Evolutionary conservation across 2,888 invertebrate species (phyloP).

Genomic region (Diaperis boleti): DNA sequence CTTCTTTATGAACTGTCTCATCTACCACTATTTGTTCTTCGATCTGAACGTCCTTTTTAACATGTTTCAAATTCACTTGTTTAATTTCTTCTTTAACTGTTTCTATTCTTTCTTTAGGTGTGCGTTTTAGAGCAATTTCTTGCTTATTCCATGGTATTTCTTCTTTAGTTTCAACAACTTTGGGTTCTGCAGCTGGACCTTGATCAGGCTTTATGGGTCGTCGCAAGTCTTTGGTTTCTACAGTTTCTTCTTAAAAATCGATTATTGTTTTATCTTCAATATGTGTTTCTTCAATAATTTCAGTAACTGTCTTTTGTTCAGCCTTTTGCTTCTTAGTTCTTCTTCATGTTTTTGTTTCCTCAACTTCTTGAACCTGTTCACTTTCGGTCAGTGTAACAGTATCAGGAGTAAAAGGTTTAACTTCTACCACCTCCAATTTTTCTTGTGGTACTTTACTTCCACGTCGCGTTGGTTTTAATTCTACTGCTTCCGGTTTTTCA

Average conservation of each 20-base stretch:
- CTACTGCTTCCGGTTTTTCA: slow-evolving; percentile 53
- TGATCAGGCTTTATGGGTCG: slow-evolving; percentile 27
- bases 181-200: slow-evolving; percentile 22
- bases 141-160: slow-evolving; percentile 74
- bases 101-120: slow-evolving; percentile 65
- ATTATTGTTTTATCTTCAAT: slow-evolving; percentile 3
- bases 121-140: slow-evolving; percentile 68
- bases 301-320: slow-evolving; percentile 59
- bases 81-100: slow-evolving; percentile 61
- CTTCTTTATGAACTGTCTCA: slow-evolving; percentile 20
- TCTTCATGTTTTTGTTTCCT: slow-evolving; percentile 59
- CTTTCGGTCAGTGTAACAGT: slow-evolving; percentile 34
- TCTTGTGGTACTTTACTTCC: slow-evolving; percentile 54
- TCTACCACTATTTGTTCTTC: slow-evolving; percentile 22
- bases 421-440: slow-evolving; percentile 51
- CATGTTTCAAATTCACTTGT: slow-evolving; percentile 59
- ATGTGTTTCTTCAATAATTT: slow-evolving; percentile 52
- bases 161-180: slow-evolving; percentile 34
- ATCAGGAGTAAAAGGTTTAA: slow-evolving; percentile 50
- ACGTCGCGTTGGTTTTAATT: slow-evolving; percentile 40
- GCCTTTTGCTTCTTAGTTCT: slow-evolving; percentile 48
- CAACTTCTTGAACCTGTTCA: slow-evolving; percentile 55
- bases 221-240: slow-evolving; percentile 35
- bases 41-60: slow-evolving; percentile 27
- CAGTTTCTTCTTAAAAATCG: neutral